Percentiles rank a stretch among this genome's conserved stretches.
Conservation (phyloP, 2,113 vertebrate species). For the Lontra canadensis region DNA sequence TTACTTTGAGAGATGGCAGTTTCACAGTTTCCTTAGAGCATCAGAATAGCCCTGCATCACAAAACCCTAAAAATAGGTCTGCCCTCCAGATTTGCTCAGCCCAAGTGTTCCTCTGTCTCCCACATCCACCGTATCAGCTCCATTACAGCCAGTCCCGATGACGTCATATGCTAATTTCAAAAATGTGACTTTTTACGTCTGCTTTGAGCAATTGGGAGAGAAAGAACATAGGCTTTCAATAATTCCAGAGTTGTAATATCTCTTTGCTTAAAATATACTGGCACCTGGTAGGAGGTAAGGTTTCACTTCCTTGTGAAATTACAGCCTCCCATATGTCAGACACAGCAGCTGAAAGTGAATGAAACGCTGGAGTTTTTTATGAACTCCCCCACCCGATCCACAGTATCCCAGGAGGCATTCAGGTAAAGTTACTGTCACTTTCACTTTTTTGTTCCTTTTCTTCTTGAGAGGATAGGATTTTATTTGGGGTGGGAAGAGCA, state of each 20-base stretch:
- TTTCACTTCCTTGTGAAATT: conserved; percentile 64
- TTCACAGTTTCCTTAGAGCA: conserved; percentile 47
- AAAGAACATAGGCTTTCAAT: conserved; percentile 56
- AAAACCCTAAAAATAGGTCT: conserved; percentile 60
- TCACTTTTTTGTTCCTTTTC: not conserved
- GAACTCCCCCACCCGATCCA: not conserved
- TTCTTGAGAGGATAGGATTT: not conserved
- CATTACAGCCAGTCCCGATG: not conserved
- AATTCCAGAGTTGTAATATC: conserved; percentile 44
- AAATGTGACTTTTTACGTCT: conserved; percentile 67
- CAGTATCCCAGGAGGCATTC: not conserved
- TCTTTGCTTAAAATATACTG: conserved; percentile 33
- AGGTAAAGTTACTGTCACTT: not conserved
- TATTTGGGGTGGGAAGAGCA: not conserved
- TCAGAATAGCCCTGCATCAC: conserved; percentile 18
- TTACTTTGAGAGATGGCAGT: conserved; percentile 54
- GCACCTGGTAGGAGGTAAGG: conserved; percentile 61
- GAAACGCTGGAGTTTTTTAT: conserved; percentile 7
- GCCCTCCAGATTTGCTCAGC: conserved; percentile 41
- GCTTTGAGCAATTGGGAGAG: conserved; percentile 24
- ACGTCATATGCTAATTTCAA: conserved; percentile 60
- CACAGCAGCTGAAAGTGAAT: conserved; percentile 42
- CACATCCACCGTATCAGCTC: conserved; percentile 12
- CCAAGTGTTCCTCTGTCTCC: not conserved
- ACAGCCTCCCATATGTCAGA: conserved; percentile 43